These are phyloP conservation scores for Pyxicephalus adspersus DNA, from an alignment of 2,113 vertebrate species.

Conservation along the genomic window DNA sequence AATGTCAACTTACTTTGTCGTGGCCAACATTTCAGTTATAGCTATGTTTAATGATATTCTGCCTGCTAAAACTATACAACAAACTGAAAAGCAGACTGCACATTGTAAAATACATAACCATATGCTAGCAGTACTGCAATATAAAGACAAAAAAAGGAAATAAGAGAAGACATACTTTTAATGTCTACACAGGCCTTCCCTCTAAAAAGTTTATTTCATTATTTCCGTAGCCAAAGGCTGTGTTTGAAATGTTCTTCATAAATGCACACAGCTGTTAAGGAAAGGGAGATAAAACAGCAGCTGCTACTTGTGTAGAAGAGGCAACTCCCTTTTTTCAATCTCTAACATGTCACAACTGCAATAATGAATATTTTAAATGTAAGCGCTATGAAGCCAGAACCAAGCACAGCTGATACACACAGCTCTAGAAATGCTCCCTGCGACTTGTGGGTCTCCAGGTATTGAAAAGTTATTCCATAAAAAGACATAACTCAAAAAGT, in stretches of 20 bases:
- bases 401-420: neutral
- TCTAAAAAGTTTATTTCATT: neutral
- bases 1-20: too few relatives aligned
- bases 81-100: too few relatives aligned
- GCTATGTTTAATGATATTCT: too few relatives aligned
- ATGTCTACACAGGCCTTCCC: too few relatives aligned
- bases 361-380: constrained; percentile 2
- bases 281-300: constrained; percentile 22
- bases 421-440: neutral
- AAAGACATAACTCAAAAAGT: too few relatives aligned
- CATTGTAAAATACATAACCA: too few relatives aligned
- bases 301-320: constrained; percentile 27
- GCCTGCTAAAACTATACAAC: too few relatives aligned
- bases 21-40: too few relatives aligned
- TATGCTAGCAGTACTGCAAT: too few relatives aligned
- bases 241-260: constrained; percentile 15
- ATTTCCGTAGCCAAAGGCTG: neutral
- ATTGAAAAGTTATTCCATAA: too few relatives aligned
- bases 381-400: neutral
- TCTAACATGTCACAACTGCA: constrained; percentile 3
- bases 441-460: neutral
- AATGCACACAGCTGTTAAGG: constrained; percentile 37
- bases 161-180: too few relatives aligned
- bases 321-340: neutral
- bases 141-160: too few relatives aligned